Percentiles rank a stretch among this genome's conserved stretches.
These are phyloP conservation scores for Pangasius krempfi DNA, from an alignment of 2,797 vertebrate genomes.

Conservation along the genomic window DNA sequence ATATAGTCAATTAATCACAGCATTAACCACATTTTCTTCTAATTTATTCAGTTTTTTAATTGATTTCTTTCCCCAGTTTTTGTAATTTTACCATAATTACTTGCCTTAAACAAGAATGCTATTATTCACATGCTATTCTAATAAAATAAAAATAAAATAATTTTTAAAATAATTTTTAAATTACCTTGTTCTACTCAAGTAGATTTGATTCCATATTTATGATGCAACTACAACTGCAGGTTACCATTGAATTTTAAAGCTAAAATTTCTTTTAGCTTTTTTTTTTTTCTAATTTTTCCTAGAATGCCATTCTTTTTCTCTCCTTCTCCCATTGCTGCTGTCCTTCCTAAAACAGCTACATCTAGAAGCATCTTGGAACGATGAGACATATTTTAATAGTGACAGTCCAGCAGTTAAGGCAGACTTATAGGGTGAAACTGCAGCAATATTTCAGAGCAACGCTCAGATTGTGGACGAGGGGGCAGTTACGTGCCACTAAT, in stretches of 20 bases:
- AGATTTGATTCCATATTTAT: neutral
- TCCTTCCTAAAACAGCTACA: slow-evolving; percentile 37
- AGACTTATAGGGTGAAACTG: slow-evolving; percentile 69
- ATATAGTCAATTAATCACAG: neutral
- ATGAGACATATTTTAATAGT: slow-evolving; percentile 62
- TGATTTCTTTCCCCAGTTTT: neutral
- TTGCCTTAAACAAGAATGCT: neutral
- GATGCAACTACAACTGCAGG: neutral
- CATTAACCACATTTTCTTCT: neutral
- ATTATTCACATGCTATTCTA: no score
- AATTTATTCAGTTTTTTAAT: neutral
- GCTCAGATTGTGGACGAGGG: slow-evolving; percentile 54
- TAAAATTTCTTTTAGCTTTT: neutral
- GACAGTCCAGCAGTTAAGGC: slow-evolving; percentile 65
- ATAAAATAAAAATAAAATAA: no score
- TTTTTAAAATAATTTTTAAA: neutral
- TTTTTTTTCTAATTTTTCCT: neutral
- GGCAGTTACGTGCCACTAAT: slow-evolving; percentile 72
- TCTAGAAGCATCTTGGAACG: slow-evolving; percentile 57
- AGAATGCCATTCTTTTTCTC: neutral
- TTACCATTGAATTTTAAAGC: neutral
- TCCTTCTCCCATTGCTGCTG: neutral
- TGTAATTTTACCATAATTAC: neutral
- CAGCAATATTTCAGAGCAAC: slow-evolving; percentile 72
- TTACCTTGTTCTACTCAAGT: neutral